Evolutionary conservation across 2,888 invertebrate species (phyloP), one percentile per base, ranked within the genome.

Genomic region (Troides helena): DNA sequence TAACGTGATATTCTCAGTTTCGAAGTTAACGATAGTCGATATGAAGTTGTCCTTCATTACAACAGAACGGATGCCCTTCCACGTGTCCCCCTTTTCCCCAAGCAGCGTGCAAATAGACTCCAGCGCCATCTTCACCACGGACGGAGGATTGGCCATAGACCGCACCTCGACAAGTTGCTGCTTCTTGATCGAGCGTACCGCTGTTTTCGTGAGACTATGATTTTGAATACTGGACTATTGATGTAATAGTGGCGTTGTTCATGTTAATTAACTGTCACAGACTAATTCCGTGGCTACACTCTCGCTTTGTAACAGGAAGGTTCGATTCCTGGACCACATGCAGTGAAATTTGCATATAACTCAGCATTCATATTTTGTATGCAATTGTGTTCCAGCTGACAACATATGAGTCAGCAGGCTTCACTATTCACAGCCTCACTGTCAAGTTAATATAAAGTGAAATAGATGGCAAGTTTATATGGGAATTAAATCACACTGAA

Each of bases 41-140:
- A 98, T 98, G 93, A 98, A 98, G 94, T 98, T 98, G 91, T 99
- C 99, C 93, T 97, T 96, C 95, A 98, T 97, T 85, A 98, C 96
- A 79, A 97, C 95, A 74, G 96, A 95, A 72, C 97, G 96, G 90
- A 98, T 98, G 77, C 97, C 95, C 92, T 98, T 98, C 99, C 99
- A 99, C 80, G 98, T 98, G 85, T 95, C 95, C 71, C 97, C 96
- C 80, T 95, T 96, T 90, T 98, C 98, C 75, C 97, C 98, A 79
- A 99, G 95, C 80, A 99, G 94, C 74, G 98, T 95, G 92, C 98
- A 98, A 82, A 99, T 98, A 62, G 98, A 97, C 92, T 99, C 98
- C 80, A 99, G 94, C 75, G 98, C 98, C 94, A 98, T 94, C 89
- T 98, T 98, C 75, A 99, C 98, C 75, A 96, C 95, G 67, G 96